Percentiles rank a stretch among this genome's conserved stretches.
Evolutionary conservation across 1,140 invertebrate species (phyloP).

Genomic region (Aphis gossypii): DNA sequence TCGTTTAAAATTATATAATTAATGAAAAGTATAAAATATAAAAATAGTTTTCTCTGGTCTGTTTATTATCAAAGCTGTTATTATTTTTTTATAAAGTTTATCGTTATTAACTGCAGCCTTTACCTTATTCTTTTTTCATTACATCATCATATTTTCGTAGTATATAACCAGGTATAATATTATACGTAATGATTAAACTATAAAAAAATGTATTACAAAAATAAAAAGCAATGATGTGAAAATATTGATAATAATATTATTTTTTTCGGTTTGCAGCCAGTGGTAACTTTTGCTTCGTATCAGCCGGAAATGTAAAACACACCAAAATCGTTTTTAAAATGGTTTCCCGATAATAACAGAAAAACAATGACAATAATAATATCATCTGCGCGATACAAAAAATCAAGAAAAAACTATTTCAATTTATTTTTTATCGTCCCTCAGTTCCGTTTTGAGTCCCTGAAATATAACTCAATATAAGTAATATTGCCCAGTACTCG

Average conservation of each 20-base stretch:
- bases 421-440: background rate
- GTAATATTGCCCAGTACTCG: background rate
- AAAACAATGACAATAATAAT: conserved; percentile 15
- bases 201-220: conserved; percentile 13
- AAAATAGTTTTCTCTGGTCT: background rate
- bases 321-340: background rate
- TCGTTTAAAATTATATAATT: background rate
- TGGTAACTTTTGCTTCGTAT: background rate
- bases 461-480: background rate
- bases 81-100: conserved; percentile 4
- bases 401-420: conserved; percentile 17
- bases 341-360: background rate
- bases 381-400: background rate
- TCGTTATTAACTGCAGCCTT: conserved; percentile 3
- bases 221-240: conserved; percentile 21
- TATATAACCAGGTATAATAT: background rate
- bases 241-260: conserved; percentile 12
- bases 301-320: background rate
- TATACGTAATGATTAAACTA: conserved; percentile 1
- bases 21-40: conserved; percentile 4
- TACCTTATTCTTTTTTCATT: conserved; percentile 18
- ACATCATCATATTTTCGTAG: background rate
- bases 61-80: background rate
- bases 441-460: background rate
- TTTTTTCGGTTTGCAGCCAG: background rate